Evolutionary conservation across 2,888 invertebrate species (phyloP).

Genomic region (Herminia tarsipennalis): DNA sequence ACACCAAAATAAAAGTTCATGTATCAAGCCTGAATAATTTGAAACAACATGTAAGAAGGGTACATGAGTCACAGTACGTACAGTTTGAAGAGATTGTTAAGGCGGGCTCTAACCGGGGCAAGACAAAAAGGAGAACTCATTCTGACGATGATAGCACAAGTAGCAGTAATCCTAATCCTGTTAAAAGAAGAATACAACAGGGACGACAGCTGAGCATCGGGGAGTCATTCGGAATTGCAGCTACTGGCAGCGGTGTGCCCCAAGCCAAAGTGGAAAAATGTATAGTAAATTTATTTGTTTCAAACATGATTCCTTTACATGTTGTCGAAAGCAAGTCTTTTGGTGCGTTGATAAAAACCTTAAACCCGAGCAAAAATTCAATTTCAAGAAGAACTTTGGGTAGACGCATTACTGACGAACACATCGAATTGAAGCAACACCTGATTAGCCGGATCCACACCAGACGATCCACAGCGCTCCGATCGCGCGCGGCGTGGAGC

Average conservation of each 20-base stretch:
- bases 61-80: constrained; percentile 28
- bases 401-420: constrained; percentile 19
- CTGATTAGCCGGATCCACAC: too few relatives aligned
- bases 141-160: constrained; percentile 15
- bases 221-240: constrained; percentile 35
- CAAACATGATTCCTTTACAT: constrained; percentile 36
- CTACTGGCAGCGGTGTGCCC: constrained; percentile 38
- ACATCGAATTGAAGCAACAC: constrained; percentile 20
- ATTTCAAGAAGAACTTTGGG: constrained; percentile 17
- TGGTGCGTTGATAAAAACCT: constrained; percentile 32
- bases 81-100: constrained; percentile 18
- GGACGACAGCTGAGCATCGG: constrained; percentile 26
- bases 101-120: constrained; percentile 25
- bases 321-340: constrained; percentile 33
- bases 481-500: too few relatives aligned
- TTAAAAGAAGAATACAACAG: constrained; percentile 18
- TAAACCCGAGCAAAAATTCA: constrained; percentile 32
- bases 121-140: constrained; percentile 27
- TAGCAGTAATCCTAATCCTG: constrained; percentile 25
- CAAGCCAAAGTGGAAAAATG: constrained; percentile 14
- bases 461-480: too few relatives aligned
- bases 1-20: constrained; percentile 16
- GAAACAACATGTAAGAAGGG: constrained; percentile 34
- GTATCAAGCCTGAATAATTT: constrained; percentile 37
- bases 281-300: constrained; percentile 15